Evolutionary conservation across 2,797 vertebrate species (phyloP), one percentile per base, ranked within the genome.

Genomic region (Moxostoma hubbsi): DNA sequence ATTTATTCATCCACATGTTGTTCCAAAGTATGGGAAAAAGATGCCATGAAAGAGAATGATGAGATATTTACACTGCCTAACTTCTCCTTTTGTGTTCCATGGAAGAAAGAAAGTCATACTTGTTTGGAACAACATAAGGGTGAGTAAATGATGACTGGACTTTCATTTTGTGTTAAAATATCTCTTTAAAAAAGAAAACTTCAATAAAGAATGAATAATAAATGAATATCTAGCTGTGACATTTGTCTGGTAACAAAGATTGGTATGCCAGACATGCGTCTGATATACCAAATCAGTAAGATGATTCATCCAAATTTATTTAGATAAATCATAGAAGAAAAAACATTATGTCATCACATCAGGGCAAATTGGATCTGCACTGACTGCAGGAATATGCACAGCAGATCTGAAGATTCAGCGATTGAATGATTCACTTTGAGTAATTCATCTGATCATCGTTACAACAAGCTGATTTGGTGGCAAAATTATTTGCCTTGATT

Each of bases 311-410:
- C 5, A 68, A 61, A 58, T 68, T 61, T 7, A 51, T 45, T 59
- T 18, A 68, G 46, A 36, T 61, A 50, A 59, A 16, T 68, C 16
- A 76, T 67, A 62, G 50, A 11, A 58, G 5, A 67, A 36, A 76
- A 58, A 43, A 5, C 43, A 16, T 59, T 62, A n/a, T 53, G 66
- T 77, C 75, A 69, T 77, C 57, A 70, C 75, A 66, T 70, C 4
- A 77, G 75, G 75, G 75, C 66, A 70, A n/a, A 66, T 62, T 70
- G 75, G 57, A 77, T 54, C 18, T 18, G 46, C 47, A 66, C 65
- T 51, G 64, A 68, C 55, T 77, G 75, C 55, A 59, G 65, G 59
- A 68, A 77, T 54, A 59, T 51, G 46, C 18, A 68, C 47, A 58
- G 53, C 10, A 68, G 65, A 68, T 51, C 10, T 16, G 13, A 11